Evolutionary conservation across 2,797 vertebrate species (phyloP).

Genomic region (Sylvia borin): DNA sequence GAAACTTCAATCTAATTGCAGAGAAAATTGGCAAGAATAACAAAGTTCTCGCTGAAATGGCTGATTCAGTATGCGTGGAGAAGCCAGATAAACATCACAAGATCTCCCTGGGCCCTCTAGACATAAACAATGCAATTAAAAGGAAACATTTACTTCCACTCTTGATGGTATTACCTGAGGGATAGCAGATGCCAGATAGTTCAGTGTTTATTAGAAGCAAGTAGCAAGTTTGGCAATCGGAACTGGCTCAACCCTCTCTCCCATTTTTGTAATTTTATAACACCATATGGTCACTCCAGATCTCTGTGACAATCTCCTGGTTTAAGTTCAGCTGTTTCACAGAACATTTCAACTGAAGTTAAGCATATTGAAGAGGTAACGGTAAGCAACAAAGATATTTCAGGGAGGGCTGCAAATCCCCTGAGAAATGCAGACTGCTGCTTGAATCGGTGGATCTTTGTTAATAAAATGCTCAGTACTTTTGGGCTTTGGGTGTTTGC

Average conservation of each 20-base stretch:
- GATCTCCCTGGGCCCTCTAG: constrained; percentile 27
- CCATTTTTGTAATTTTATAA: constrained; percentile 55
- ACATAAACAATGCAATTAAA: constrained; percentile 65
- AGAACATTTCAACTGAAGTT: constrained; percentile 47
- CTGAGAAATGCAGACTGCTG: not conserved
- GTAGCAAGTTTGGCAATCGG: constrained; percentile 52
- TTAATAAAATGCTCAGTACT: not conserved
- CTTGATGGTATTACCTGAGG: constrained; percentile 60
- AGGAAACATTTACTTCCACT: constrained; percentile 65
- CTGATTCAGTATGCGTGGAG: not conserved
- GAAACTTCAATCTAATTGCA: not conserved
- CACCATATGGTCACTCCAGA: constrained; percentile 70
- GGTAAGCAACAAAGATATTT: not conserved
- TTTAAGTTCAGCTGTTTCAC: constrained; percentile 53
- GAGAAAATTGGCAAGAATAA: not conserved
- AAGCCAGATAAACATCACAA: constrained; percentile 9
- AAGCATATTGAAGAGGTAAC: constrained; percentile 29
- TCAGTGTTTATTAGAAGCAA: constrained; percentile 65
- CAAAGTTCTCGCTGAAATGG: not conserved
- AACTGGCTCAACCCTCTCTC: constrained; percentile 37
- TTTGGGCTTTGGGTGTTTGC: not conserved
- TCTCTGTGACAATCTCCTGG: constrained; percentile 37
- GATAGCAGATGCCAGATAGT: constrained; percentile 69
- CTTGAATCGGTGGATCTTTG: not conserved
- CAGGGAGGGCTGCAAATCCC: not conserved